Evolutionary conservation across 2,797 vertebrate species (phyloP).

Genomic region (Spinus pinus): DNA sequence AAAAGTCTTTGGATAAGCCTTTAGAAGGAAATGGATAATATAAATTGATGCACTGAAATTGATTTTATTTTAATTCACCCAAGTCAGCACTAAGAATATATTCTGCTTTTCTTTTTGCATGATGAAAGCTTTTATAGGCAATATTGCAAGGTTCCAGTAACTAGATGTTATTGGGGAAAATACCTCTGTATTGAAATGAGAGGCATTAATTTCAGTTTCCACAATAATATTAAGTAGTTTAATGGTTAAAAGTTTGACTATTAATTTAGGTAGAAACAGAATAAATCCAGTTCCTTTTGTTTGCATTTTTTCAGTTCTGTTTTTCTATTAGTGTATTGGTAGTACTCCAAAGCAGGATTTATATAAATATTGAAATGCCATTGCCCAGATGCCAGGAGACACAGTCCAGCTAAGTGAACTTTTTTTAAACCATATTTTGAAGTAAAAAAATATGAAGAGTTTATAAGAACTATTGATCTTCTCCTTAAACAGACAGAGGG

Average conservation of each 20-base stretch:
- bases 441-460: neutral
- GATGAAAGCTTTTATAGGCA: neutral
- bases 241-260: neutral
- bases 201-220: neutral
- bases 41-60: neutral
- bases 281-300: neutral
- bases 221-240: neutral
- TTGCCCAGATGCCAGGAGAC: neutral
- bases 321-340: neutral
- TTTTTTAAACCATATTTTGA: neutral
- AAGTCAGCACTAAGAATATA: neutral
- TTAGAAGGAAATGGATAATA: neutral
- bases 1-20: neutral
- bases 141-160: neutral
- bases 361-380: neutral
- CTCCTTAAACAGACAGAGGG: constrained; percentile 6
- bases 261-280: neutral
- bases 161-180: neutral
- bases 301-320: neutral
- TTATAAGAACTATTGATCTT: constrained; percentile 23
- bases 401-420: neutral
- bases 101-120: neutral
- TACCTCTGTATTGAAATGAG: neutral
- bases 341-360: neutral
- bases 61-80: constrained; percentile 16